These are phyloP conservation scores for Aphelinus atriplicis DNA, from an alignment of 1,140 invertebrate species.

Conservation along the genomic window DNA sequence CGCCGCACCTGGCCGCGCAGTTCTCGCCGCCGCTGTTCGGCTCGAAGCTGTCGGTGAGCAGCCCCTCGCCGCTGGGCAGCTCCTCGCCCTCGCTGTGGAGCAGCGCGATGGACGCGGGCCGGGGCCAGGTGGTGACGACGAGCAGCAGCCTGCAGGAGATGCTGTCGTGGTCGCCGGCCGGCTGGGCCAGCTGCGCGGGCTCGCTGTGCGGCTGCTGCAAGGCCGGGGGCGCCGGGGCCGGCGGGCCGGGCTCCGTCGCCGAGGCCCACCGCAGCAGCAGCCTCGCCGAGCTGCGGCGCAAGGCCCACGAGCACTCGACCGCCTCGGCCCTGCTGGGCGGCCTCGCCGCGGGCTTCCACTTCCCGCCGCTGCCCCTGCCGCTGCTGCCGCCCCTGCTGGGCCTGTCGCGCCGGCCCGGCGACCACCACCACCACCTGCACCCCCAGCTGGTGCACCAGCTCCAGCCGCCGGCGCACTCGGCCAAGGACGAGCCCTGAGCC, in stretches of 20 bases:
- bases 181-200: slow-evolving; percentile 43
- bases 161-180: slow-evolving; percentile 61
- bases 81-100: slow-evolving; percentile 59
- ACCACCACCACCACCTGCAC: slow-evolving; percentile 55
- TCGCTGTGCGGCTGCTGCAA: slow-evolving; percentile 60
- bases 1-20: slow-evolving; percentile 80
- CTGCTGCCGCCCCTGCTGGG: slow-evolving; percentile 65
- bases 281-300: slow-evolving; percentile 85
- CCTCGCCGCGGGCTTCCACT: slow-evolving; percentile 66
- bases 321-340: slow-evolving; percentile 72
- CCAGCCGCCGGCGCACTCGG: slow-evolving; percentile 50
- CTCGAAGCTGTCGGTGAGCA: slow-evolving; percentile 55
- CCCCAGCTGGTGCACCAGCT: slow-evolving; percentile 57
- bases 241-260: slow-evolving; percentile 44
- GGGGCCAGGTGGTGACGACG: slow-evolving; percentile 38
- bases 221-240: slow-evolving; percentile 45
- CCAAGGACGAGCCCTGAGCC: slow-evolving; percentile 61
- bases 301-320: slow-evolving; percentile 91
- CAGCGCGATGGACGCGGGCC: slow-evolving; percentile 38
- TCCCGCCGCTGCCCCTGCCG: slow-evolving; percentile 64
- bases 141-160: slow-evolving; percentile 59
- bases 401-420: slow-evolving; percentile 60
- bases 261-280: slow-evolving; percentile 71
- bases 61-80: slow-evolving; percentile 56
- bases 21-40: slow-evolving; percentile 84